Conservation (phyloP, 2,113 vertebrate species). For the Trogon melanurus region DNA sequence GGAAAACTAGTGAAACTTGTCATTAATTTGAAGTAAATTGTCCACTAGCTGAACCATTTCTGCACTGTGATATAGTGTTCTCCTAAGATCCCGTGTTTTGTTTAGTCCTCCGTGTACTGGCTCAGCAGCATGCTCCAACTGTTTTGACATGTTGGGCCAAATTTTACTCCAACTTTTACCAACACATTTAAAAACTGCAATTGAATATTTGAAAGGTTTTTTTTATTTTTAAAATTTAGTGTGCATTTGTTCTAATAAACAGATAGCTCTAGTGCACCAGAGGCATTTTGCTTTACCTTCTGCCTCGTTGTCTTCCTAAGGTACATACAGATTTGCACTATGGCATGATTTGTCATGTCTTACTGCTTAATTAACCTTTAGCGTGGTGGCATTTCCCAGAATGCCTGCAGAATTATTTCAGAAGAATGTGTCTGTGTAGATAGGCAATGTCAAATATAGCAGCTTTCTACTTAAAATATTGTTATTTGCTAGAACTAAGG, state of each 20-base stretch:
- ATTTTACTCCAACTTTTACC: not conserved
- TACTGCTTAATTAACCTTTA: constrained; percentile 65
- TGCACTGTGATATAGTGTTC: not conserved
- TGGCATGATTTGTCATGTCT: constrained; percentile 50
- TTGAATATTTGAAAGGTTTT: not conserved
- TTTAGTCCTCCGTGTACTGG: rapidly evolving
- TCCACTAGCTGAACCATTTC: not conserved
- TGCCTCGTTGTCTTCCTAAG: constrained; percentile 8
- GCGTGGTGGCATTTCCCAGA: constrained; percentile 43
- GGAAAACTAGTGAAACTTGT: not conserved
- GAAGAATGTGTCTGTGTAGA: constrained; percentile 49
- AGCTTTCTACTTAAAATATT: constrained; percentile 41
- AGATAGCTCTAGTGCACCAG: not conserved
- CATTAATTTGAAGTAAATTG: not conserved
- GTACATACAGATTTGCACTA: not conserved
- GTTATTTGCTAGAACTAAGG: not conserved
- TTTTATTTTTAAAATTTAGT: not conserved
- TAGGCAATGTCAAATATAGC: constrained; percentile 50
- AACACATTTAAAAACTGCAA: not conserved
- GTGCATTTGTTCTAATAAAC: not conserved
- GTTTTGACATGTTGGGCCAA: not conserved
- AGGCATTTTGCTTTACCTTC: constrained; percentile 1
- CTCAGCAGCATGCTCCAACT: not conserved
- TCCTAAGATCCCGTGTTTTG: not conserved
- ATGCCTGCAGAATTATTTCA: constrained; percentile 39